These are phyloP conservation scores for Anastatus disparis DNA, from an alignment of 1,140 invertebrate genomes.

Conservation along the genomic window DNA sequence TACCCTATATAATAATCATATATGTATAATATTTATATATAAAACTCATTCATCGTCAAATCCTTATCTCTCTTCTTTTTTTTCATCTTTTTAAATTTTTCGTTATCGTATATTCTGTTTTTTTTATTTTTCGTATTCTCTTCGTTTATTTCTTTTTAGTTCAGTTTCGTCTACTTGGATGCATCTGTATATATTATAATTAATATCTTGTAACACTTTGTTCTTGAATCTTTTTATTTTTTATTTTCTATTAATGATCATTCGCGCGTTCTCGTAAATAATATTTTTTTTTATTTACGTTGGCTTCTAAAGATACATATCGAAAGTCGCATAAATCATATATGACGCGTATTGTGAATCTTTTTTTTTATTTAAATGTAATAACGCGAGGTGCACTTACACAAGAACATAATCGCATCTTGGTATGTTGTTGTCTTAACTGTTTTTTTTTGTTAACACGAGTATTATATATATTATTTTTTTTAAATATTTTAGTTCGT, in stretches of 20 bases:
- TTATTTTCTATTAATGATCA: too few species aligned
- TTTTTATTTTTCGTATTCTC: too few species aligned
- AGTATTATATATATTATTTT: too few species aligned
- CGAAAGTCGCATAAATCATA: slow-evolving; percentile 18
- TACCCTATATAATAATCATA: slow-evolving; percentile 3
- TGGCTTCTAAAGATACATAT: too few species aligned
- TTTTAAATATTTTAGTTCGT: not conserved
- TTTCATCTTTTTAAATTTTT: not conserved
- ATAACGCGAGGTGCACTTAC: slow-evolving; percentile 49
- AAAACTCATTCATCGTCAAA: slow-evolving; percentile 55
- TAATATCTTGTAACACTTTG: not conserved
- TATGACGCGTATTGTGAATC: not conserved
- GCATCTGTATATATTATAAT: not conserved
- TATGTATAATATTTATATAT: slow-evolving; percentile 37
- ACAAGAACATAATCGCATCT: slow-evolving; percentile 4
- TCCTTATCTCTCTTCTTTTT: slow-evolving; percentile 43
- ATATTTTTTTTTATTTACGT: too few species aligned
- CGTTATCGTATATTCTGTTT: not conserved
- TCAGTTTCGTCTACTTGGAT: not conserved
- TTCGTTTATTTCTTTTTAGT: slow-evolving; percentile 3
- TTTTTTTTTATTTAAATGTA: slow-evolving; percentile 43
- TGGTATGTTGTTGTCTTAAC: too few species aligned
- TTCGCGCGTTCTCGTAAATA: too few species aligned
- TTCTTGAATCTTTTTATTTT: too few species aligned
- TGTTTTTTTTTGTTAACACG: too few species aligned